phyloP scores from a whole-genome alignment of 2,888 invertebrate genomes.

The Tetanocera ferruginea region DNA sequence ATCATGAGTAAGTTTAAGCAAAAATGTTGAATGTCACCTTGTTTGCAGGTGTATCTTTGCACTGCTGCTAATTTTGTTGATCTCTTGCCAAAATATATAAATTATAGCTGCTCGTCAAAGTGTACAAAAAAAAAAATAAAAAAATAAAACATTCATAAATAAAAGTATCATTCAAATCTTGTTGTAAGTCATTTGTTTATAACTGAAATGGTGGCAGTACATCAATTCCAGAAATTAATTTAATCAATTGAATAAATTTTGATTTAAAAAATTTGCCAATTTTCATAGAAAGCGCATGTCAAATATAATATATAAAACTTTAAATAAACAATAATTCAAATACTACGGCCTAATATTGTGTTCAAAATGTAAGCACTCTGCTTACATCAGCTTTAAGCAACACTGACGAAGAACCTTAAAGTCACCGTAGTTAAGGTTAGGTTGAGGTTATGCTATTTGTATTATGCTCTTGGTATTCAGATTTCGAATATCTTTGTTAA shows the following conservation, averaged over 20 bases:
- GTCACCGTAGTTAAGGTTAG: too few relatives aligned
- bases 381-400: too few relatives aligned
- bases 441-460: too few relatives aligned
- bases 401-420: too few relatives aligned
- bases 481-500: too few relatives aligned
- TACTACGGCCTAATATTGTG: too few relatives aligned
- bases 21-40: constrained; percentile 20
- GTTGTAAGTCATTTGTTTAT: background rate
- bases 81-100: background rate
- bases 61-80: background rate
- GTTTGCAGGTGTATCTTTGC: constrained; percentile 6
- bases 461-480: too few relatives aligned
- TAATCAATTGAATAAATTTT: background rate
- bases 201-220: background rate
- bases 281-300: too few relatives aligned
- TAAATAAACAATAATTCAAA: too few relatives aligned
- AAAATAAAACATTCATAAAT: background rate
- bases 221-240: background rate
- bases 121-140: background rate
- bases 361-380: too few relatives aligned
- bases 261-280: too few relatives aligned
- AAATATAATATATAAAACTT: too few relatives aligned
- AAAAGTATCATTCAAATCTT: background rate
- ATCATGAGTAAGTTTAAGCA: background rate
- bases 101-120: background rate